Base-by-base conservation (phyloP, 1,140 invertebrate genomes). In the Drosophila subobscura region DNA sequence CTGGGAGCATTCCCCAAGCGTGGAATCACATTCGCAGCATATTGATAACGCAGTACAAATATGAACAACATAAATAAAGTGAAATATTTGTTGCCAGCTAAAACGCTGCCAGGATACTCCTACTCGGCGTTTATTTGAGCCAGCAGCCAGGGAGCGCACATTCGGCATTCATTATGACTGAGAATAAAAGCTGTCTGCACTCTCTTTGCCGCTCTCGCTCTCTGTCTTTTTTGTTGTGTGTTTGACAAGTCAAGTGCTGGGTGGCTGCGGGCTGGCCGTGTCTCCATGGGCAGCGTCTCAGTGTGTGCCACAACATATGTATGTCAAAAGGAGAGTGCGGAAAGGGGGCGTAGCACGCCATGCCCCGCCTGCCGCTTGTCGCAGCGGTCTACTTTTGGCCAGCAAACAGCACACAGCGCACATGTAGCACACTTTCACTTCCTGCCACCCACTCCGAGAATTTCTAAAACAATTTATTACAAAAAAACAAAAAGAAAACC, bases 381-480 rank as follows among this genome's bases (percentile, higher is more conserved):
- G 58, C 60, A 66, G 63, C 76, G 65, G 68, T 67, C 70, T 70
- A 65, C 81, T 74, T 80, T 85, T 56, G 58, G 70, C 49, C 81
- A 45, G 53, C 45, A 60, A 41, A 12, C 44, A 54, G 37, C 40
- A 4, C 22, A 37, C 54, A 25, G n/a, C 3, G 41, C 33, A 47
- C 33, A 8, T 8, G 29, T 10, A 4, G 33, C 12, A 37, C 10
- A 42, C 23, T 55, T 61, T 55, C 25, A 46, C 42, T 60, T 68
- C 72, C 72, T 74, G 72, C 47, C 42, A 41, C 45, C 42, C 45
- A 23, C 33, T 20, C 22, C 29, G n/a, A 45, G 42, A 73, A 59
- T 71, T 73, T 73, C 81, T 86, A 86, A 85, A 85, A 85, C 81
- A 85, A 85, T 85, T 85, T 85, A 68, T 67, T 68, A 68, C 46